phyloP scores from a whole-genome alignment of 2,888 invertebrate genomes.

The Trichacis sp. region DNA sequence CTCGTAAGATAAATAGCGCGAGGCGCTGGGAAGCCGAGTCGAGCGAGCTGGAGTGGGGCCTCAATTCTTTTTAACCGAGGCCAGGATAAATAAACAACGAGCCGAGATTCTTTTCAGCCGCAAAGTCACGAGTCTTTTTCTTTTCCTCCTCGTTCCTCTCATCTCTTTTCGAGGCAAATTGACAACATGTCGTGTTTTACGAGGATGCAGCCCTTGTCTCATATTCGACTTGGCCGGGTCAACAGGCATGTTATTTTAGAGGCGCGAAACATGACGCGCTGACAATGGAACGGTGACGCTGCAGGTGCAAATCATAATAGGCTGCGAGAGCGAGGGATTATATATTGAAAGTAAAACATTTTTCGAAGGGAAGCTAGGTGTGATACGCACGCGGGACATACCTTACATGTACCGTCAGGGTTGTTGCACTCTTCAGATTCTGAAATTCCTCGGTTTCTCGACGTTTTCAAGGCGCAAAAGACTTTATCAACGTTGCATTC shows the following conservation, averaged over 20 bases:
- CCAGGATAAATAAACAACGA: constrained; percentile 62
- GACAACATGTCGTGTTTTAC: constrained; percentile 30
- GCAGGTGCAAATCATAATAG: constrained; percentile 59
- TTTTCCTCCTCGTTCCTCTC: too few species aligned
- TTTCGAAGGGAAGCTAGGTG: too few species aligned
- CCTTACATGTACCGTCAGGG: too few species aligned
- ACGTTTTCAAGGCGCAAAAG: too few species aligned
- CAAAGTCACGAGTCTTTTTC: constrained; percentile 44
- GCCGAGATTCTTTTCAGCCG: constrained; percentile 49
- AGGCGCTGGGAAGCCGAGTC: constrained; percentile 35
- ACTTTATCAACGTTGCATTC: too few species aligned
- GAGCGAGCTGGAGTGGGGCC: constrained; percentile 47
- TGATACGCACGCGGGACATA: too few species aligned
- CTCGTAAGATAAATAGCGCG: constrained; percentile 53
- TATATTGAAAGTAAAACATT: too few species aligned
- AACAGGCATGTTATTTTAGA: constrained; percentile 65
- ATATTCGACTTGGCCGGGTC: constrained; percentile 46
- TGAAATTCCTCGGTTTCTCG: too few species aligned
- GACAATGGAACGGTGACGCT: constrained; percentile 58
- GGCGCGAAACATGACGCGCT: constrained; percentile 67
- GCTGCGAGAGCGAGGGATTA: too few species aligned
- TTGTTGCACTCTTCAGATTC: too few species aligned
- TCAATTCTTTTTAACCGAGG: constrained; percentile 49
- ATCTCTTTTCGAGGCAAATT: constrained; percentile 43
- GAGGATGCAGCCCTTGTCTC: constrained; percentile 14